A percentile compares a stretch with the other conserved stretches of the same genome.
These are phyloP conservation scores for Mastigias papua DNA, from an alignment of 30 jellyfish, hydroid and myxozoan species.

Conservation along the genomic window DNA sequence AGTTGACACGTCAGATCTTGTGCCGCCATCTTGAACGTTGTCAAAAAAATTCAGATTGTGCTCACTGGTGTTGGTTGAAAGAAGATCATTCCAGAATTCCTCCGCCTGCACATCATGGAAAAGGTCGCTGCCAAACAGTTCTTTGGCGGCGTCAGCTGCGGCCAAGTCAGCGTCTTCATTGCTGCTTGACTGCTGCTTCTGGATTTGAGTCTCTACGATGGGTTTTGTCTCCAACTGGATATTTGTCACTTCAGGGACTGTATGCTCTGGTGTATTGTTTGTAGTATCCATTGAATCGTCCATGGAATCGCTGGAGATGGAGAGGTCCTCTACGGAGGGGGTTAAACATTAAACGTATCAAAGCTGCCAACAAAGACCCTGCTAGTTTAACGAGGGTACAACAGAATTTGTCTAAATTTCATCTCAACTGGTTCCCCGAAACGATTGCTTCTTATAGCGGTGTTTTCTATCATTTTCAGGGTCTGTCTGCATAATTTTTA, in stretches of 20 bases:
- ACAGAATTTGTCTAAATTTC: too few species aligned
- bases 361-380: too few species aligned
- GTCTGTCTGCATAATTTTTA: too few species aligned
- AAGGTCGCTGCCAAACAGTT: slow-evolving; percentile 92
- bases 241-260: slow-evolving; percentile 88
- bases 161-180: slow-evolving; percentile 81
- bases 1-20: slow-evolving; percentile 67
- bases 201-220: slow-evolving; percentile 50
- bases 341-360: not conserved
- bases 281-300: slow-evolving; percentile 97
- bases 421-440: too few species aligned
- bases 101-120: slow-evolving; percentile 95
- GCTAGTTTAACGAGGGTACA: too few species aligned
- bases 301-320: slow-evolving; percentile 93
- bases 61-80: slow-evolving; percentile 89
- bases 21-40: slow-evolving; percentile 60
- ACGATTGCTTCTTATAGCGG: too few species aligned
- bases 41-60: slow-evolving; percentile 76
- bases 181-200: slow-evolving; percentile 46
- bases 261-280: slow-evolving; percentile 94
- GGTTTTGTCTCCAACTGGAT: slow-evolving; percentile 67
- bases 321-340: slow-evolving; percentile 82
- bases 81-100: slow-evolving; percentile 96
- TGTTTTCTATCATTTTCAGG: too few species aligned
- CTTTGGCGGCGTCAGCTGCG: slow-evolving; percentile 98